Base-by-base conservation (phyloP, 53 echinoderm and acorn worm genomes). In the Stichopus horrens region DNA sequence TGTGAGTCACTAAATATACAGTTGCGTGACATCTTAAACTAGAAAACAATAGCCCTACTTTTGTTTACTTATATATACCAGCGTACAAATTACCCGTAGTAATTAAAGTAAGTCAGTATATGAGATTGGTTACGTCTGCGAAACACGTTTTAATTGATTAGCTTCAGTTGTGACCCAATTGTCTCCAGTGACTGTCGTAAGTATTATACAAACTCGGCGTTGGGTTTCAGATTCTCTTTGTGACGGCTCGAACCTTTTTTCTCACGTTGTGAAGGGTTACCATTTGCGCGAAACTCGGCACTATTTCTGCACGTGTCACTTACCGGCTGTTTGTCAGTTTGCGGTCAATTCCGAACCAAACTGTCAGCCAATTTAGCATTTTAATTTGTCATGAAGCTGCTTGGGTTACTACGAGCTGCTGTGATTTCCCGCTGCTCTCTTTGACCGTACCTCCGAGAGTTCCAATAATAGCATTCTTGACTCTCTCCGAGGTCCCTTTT, bases 361-460 rank as follows among this genome's bases (percentile, higher is more conserved):
- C 55, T 78, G 79, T 78, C 79, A 78, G 52, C 16, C 53, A 53
- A 78, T 54, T 53, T 7, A 55, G 55, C 79, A 78, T 78, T 18
- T 78, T 19, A 78, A 78, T 78, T 78, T 78, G 54, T 78, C 79
- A 52, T 54, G 18, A 53, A 78, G 53, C 55, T 78, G 53, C 53
- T 54, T 54, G 7, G 79, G 52, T 55, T 53, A 9, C 55, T 5
- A 37, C 37, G 37, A 14, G 63, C 14, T 14, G 10, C 14, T 63
- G 10, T 63, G 14, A 14, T 63, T 63, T 63, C 63, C 10, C 63
- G 14, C 14, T 63, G 63, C 63, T 63, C 63, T 63, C 63, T 63
- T 63, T 63, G 63, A 14, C 63, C 63, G 63, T 63, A 13, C 63
- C 63, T 63, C 14, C 10, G 63, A 63, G 63, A 63, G 4, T 63